Evolutionary conservation across 2,797 vertebrate genomes (phyloP), one percentile per base, ranked within the genome.

Genomic region (Leucoraja ocellata): DNA sequence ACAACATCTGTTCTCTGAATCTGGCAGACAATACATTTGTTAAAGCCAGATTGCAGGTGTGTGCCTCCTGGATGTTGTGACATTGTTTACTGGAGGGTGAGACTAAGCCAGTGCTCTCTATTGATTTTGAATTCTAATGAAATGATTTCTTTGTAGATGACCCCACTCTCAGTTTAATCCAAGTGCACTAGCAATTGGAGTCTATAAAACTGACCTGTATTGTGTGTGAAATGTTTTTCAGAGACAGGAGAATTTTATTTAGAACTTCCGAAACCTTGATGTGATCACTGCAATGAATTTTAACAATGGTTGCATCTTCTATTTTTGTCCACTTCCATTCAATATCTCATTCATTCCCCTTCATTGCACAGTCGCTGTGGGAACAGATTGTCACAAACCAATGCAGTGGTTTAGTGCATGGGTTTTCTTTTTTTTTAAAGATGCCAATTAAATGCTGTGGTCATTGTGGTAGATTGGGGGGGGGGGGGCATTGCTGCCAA

Each of bases 81-180:
- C 8, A n/a, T 76, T 76, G 71, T 73, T 54, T 76, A 74, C 73
- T 74, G 39, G 46, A 28, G 46, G 25, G 71, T 65, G 63, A 88
- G 63, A 65, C 61, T 88, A 88, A 88, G 61, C 63, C 68, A 92
- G 68, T 39, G 46, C 39, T 92, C 21, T 46, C 21, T 58, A 76
- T 92, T 92, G 90, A 92, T 92, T 92, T 92, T 92, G 68, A 54
- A 92, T 92, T 74, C 71, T 76, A 73, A 92, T 76, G 25, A 25
- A 92, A 92, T 54, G 68, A 92, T 74, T 71, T 92, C 71, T 54
- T 92, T 54, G 36, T 32, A 46, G 71, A 76, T 92, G 68, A 76
- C 36, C 90, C 39, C 68, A 74, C 39, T 91, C 74, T 36, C 23
- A 74, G 10, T 71, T 76, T 71, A 92, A 54, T 92, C 90, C 23